A percentile compares a stretch with the other conserved stretches of the same genome.
Conservation (phyloP, 2,888 invertebrate genomes). For the Campoplex capitator region DNA sequence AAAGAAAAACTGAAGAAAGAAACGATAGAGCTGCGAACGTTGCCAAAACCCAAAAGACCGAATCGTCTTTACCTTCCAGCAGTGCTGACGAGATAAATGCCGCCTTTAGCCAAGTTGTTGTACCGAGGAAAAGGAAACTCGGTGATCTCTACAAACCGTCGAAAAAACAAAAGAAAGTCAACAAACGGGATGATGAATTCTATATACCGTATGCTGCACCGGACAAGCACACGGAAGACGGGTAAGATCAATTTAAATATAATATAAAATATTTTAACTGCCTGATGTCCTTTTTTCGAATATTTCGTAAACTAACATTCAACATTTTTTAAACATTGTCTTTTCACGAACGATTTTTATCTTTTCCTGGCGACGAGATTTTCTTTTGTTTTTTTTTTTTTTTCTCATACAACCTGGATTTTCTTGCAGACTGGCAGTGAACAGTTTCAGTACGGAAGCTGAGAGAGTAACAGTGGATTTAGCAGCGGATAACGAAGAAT, state of each 20-base stretch:
- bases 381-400: slow-evolving; percentile 29
- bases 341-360: not conserved
- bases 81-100: slow-evolving; percentile 86
- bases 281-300: slow-evolving; percentile 16
- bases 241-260: slow-evolving; percentile 85
- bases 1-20: slow-evolving; percentile 83
- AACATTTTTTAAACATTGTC: not conserved
- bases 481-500: slow-evolving; percentile 91
- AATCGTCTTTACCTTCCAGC: slow-evolving; percentile 81
- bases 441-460: slow-evolving; percentile 92
- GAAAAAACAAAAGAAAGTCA: slow-evolving; percentile 86
- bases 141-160: slow-evolving; percentile 86
- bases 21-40: slow-evolving; percentile 72
- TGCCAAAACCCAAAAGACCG: slow-evolving; percentile 42
- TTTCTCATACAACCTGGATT: slow-evolving; percentile 2
- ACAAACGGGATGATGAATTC: slow-evolving; percentile 90
- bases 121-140: slow-evolving; percentile 86
- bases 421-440: slow-evolving; percentile 89
- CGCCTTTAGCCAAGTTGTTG: slow-evolving; percentile 87
- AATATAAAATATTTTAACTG: slow-evolving; percentile 18
- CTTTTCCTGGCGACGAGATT: slow-evolving; percentile 17
- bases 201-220: slow-evolving; percentile 94
- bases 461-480: slow-evolving; percentile 93
- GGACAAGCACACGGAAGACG: slow-evolving; percentile 94
- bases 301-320: too few relatives aligned